Evolutionary conservation across 2,797 vertebrate species (phyloP).

Genomic region (Hydrolagus colliei): DNA sequence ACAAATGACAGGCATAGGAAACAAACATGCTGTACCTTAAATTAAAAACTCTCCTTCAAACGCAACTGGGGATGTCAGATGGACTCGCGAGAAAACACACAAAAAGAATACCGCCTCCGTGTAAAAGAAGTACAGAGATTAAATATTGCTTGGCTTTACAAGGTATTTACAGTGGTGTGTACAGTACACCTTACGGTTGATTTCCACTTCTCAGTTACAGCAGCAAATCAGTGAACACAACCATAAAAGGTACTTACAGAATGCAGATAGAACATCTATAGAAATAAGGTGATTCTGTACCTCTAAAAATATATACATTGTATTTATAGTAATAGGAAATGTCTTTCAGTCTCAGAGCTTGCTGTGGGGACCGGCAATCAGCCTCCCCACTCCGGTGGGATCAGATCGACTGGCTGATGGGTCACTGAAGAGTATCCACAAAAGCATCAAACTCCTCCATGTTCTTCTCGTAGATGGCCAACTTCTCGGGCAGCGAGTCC

Average conservation of each 20-base stretch:
- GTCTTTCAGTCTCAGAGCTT: neutral
- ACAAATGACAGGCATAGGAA: conserved; percentile 11
- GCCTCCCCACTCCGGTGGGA: neutral
- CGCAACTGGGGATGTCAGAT: neutral
- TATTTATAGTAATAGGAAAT: conserved; percentile 27
- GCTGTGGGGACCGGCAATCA: neutral
- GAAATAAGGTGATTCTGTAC: conserved; percentile 30
- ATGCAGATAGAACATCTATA: conserved; percentile 30
- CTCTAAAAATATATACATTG: conserved; percentile 32
- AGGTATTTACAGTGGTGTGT: conserved; percentile 27
- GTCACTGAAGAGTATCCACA: conserved; percentile 90
- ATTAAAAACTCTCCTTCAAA: conserved; percentile 19
- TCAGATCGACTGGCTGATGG: neutral
- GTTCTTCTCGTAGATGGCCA: conserved; percentile 91
- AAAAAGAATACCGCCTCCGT: neutral
- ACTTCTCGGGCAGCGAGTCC: conserved; percentile 93
- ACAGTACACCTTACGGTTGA: conserved; percentile 14
- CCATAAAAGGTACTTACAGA: conserved; percentile 24
- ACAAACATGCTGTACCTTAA: conserved; percentile 26
- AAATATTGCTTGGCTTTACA: conserved; percentile 30
- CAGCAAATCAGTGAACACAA: conserved; percentile 24
- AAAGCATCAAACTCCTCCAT: conserved; percentile 96
- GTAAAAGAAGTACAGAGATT: conserved; percentile 27
- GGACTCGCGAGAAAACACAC: conserved; percentile 10
- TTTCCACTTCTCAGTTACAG: conserved; percentile 24